Evolutionary conservation across 2,888 invertebrate genomes (phyloP), one percentile per base, ranked within the genome.

Genomic region (Panopea generosa): DNA sequence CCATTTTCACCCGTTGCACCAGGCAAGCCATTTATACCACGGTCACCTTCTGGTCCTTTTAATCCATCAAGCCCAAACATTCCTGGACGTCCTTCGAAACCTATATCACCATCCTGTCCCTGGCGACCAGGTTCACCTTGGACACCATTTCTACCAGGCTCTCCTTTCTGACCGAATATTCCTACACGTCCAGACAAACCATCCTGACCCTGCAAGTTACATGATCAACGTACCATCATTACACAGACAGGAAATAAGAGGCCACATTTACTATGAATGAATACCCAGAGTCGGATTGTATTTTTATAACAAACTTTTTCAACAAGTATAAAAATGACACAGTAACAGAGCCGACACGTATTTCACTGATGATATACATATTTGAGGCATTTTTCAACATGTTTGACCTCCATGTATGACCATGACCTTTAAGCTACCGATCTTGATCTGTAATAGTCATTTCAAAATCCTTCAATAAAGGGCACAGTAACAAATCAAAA

Each of bases 21-120:
- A 33, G 22, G 49, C 2, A 26, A 14, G 1, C 81, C 81, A 16
- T 20, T 33, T 2, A 33, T 26, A 27, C 81, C 81, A 22, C 62
- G 67, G 11, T 60, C 20, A 18, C 84, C 84, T 29, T 52, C 40
- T 2, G 67, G 43, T 24, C 84, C 84, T 24, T 38, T 52, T 0
- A 40, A 20, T 18, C 82, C 82, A 18, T 55, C 50, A 14, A 62
- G 57, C 11, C 89, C 87, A 82, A 61, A 73, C 43, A n/a, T 59
- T 4, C 82, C 82, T 27, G 57, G 57, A 7, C 29, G 16, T 7
- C 76, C 76, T 43, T 40, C 50, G 1, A 43, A 2, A 6, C 76
- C 76, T 22, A 33, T 6, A 1, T 59, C 66, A 40, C 76, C 78
- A 4, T 29, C 40, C n/a, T 71, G 67, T 0, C 77, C 77, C 6